These are phyloP conservation scores for Odontophorus gujanensis DNA, from an alignment of 2,113 vertebrate species.

Conservation along the genomic window DNA sequence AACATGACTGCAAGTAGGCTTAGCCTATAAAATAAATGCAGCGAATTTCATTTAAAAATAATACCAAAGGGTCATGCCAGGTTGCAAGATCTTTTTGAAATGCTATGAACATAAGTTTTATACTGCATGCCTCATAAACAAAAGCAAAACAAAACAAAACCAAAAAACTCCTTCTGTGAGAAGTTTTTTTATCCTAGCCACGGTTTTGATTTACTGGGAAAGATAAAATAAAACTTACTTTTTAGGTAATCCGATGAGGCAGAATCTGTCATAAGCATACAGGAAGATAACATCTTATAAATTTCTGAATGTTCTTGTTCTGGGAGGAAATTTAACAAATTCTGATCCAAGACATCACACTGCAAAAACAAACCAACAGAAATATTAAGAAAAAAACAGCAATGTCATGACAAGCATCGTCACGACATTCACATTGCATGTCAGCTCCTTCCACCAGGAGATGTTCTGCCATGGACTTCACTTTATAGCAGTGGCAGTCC, in stretches of 20 bases:
- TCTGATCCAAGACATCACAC: conserved; percentile 87
- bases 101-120: conserved; percentile 42
- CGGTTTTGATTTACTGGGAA: conserved; percentile 1
- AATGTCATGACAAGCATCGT: neutral
- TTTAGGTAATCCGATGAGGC: conserved; percentile 80
- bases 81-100: conserved; percentile 54
- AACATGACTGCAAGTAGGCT: conserved; percentile 52
- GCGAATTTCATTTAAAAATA: conserved; percentile 35
- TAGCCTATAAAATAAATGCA: conserved; percentile 47
- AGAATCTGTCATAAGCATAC: conserved; percentile 79
- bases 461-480: neutral
- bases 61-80: conserved; percentile 26
- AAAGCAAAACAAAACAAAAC: too few relatives aligned
- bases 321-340: conserved; percentile 87
- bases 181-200: neutral
- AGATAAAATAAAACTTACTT: conserved; percentile 76
- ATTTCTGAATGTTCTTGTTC: conserved; percentile 87
- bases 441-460: neutral
- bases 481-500: neutral
- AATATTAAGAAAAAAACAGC: conserved; percentile 36
- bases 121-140: neutral
- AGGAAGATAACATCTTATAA: conserved; percentile 85
- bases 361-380: conserved; percentile 59
- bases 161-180: neutral
- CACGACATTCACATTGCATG: neutral